These are phyloP conservation scores for Temnothorax unifasciatus DNA, from an alignment of 2,888 invertebrate species.

Conservation along the genomic window DNA sequence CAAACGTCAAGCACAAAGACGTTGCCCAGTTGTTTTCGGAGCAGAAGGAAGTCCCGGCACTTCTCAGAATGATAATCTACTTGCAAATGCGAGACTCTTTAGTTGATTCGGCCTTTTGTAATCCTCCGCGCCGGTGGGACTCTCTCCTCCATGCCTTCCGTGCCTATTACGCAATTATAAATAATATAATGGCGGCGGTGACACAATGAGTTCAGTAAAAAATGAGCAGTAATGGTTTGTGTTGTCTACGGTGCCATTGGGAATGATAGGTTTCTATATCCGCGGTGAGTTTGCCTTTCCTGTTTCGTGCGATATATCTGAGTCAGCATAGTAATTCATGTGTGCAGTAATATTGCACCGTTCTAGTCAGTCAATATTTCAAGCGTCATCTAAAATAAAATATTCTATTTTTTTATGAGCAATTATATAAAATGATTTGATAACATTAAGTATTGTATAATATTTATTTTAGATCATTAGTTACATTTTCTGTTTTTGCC, in stretches of 20 bases:
- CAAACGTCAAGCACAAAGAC: slow-evolving; percentile 85
- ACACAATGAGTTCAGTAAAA: slow-evolving; percentile 39
- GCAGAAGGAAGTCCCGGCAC: slow-evolving; percentile 79
- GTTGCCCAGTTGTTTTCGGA: slow-evolving; percentile 80
- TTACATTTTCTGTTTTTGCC: background rate
- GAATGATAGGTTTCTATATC: slow-evolving; percentile 40
- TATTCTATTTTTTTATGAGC: background rate
- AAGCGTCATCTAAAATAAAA: background rate
- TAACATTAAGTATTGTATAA: background rate
- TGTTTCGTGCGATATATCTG: slow-evolving; percentile 4
- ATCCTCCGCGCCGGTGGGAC: slow-evolving; percentile 42
- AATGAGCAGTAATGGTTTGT: slow-evolving; percentile 27
- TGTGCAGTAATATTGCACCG: background rate
- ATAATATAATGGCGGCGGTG: slow-evolving; percentile 70
- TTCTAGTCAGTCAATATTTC: background rate
- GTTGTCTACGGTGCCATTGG: slow-evolving; percentile 7
- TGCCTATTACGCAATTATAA: slow-evolving; percentile 76
- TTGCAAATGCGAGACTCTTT: slow-evolving; percentile 75
- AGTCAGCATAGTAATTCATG: background rate
- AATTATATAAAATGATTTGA: background rate
- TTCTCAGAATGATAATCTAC: slow-evolving; percentile 80
- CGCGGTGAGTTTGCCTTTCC: slow-evolving; percentile 12
- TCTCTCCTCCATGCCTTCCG: slow-evolving; percentile 39
- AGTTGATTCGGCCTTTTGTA: slow-evolving; percentile 56
- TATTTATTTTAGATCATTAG: background rate